Percentiles rank a stretch among this genome's conserved stretches.
These are phyloP conservation scores for Latrodectus hesperus DNA, from an alignment of 2,888 invertebrate genomes.

Conservation along the genomic window DNA sequence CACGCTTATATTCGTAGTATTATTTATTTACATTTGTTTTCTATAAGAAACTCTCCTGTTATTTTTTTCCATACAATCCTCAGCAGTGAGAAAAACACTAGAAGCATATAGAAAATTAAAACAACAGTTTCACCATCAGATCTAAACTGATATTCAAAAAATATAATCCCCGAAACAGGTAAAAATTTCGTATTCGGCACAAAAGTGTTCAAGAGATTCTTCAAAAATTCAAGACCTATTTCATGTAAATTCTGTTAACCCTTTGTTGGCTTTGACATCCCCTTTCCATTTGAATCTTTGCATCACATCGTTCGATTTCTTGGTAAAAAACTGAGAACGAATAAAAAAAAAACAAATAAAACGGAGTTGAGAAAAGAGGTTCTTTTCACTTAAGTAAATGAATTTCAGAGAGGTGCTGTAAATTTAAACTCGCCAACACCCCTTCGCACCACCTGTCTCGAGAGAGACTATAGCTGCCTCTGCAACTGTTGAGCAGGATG, in stretches of 20 bases:
- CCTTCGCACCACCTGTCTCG: slow-evolving; percentile 32
- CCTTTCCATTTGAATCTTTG: slow-evolving; percentile 19
- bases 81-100: too few relatives aligned
- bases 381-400: slow-evolving; percentile 67
- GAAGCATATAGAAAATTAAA: too few relatives aligned
- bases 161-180: too few relatives aligned
- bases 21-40: too few relatives aligned
- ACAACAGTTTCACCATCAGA: too few relatives aligned
- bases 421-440: slow-evolving; percentile 41
- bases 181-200: too few relatives aligned
- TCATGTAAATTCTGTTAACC: background rate
- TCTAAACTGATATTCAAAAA: too few relatives aligned
- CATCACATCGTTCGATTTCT: too few relatives aligned
- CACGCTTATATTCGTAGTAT: too few relatives aligned
- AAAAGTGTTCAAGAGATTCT: too few relatives aligned
- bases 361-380: slow-evolving; percentile 44
- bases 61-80: too few relatives aligned
- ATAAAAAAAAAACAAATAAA: slow-evolving; percentile 29
- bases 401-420: slow-evolving; percentile 49
- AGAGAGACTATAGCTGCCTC: slow-evolving; percentile 38
- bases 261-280: slow-evolving; percentile 40
- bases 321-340: background rate
- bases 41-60: too few relatives aligned
- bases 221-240: background rate
- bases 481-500: slow-evolving; percentile 54